Evolutionary conservation across 2,797 vertebrate species (phyloP), one percentile per base, ranked within the genome.

Genomic region (Macrochelys suwanniensis): DNA sequence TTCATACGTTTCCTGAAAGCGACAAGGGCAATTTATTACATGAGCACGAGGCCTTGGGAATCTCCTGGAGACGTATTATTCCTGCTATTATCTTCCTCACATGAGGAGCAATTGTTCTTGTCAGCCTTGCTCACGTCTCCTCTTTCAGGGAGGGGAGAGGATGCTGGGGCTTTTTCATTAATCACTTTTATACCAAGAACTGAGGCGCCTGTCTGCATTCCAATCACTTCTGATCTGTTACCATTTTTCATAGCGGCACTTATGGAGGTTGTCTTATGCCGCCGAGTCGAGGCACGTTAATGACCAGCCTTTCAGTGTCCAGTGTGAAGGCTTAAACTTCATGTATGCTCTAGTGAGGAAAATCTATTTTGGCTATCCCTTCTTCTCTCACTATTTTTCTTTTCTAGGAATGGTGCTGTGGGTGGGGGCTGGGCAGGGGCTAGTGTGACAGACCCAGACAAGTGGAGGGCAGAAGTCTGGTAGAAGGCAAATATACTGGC

Each of bases 11-110:
- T 83, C 92, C 95, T 92, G 68, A 42, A 94, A 94, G 94, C 83
- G 95, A 96, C 94, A 96, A 57, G 68, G 45, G 89, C 95, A 88
- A 97, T 97, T 97, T 91, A 93, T 97, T 89, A 91, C 11, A 23
- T 54, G 80, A 0, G 2, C 50, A 51, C 17, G 9, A 89, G 94
- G 88, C 96, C 95, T 95, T 88, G 94, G 96, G 96, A 93, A 90
- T 86, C 92, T 97, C 94, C 95, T 74, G 86, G 88, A 95, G 96
- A 87, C 80, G 28, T 59, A 96, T 95, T 88, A 86, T 92, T 80
- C 95, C 92, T 90, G 89, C 89, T 85, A 84, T 96, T 92, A 87
- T 61, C 94, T 94, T 95, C 88, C 87, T 95, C 91, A 87, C 82
- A 61, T 0, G 37, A 91, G 86, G 91, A 93, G 89, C 61, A 11